Conservation (phyloP, 2,113 vertebrate species). For the Corythoichthys intestinalis region DNA sequence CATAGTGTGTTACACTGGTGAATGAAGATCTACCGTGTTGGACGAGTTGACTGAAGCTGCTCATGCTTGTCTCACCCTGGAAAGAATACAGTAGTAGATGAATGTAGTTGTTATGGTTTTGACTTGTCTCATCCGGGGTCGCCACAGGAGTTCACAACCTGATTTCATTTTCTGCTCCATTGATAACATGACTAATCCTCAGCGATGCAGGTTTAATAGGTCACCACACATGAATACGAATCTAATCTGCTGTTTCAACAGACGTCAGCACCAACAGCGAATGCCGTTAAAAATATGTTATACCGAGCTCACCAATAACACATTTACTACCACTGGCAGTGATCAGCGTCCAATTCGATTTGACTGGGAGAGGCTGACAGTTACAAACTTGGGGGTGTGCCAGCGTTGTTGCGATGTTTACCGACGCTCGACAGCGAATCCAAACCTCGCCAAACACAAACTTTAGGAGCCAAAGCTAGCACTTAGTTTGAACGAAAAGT, state of each 20-base stretch:
- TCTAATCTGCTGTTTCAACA: neutral
- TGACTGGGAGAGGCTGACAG: neutral
- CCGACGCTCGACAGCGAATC: neutral
- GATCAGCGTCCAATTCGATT: no score
- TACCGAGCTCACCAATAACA: neutral
- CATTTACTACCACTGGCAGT: neutral
- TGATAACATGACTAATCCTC: neutral
- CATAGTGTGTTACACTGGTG: conserved; percentile 42
- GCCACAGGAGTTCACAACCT: neutral
- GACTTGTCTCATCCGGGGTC: neutral
- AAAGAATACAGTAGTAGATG: neutral
- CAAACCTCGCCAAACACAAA: neutral
- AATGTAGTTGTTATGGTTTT: neutral
- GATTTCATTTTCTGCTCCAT: neutral
- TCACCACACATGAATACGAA: neutral
- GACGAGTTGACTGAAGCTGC: conserved; percentile 8
- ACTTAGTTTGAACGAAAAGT: neutral
- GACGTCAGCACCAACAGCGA: neutral
- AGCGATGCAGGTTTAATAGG: neutral
- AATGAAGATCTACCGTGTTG: conserved; percentile 12
- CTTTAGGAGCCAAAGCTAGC: no score
- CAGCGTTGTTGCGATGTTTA: neutral
- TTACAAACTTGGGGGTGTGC: neutral
- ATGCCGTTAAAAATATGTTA: neutral
- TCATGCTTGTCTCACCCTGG: conserved; percentile 41